phyloP scores from a whole-genome alignment of 2,797 vertebrate genomes.

The Rhinichthys osculus region DNA sequence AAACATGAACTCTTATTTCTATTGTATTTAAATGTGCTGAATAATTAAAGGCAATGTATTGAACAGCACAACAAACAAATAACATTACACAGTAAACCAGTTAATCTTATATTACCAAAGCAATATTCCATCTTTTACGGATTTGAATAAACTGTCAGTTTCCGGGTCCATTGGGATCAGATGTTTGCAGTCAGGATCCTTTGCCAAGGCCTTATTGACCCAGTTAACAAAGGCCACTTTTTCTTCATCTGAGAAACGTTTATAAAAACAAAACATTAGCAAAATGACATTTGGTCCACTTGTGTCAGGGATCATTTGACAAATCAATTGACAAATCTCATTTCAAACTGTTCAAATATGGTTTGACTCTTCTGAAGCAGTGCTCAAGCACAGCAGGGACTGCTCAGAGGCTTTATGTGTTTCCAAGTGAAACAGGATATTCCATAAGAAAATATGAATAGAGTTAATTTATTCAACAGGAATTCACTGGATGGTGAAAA shows the following conservation, averaged over 20 bases:
- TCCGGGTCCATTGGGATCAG: conserved; percentile 91
- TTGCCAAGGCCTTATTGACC: conserved; percentile 94
- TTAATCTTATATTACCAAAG: conserved; percentile 83
- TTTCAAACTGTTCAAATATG: not conserved
- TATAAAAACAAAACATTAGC: conserved; percentile 35
- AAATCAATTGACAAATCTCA: not conserved
- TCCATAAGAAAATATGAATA: not conserved
- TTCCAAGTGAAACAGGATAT: not conserved
- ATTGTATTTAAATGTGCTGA: not conserved
- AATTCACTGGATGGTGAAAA: not conserved
- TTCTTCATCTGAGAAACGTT: conserved; percentile 88
- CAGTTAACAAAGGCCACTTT: conserved; percentile 98
- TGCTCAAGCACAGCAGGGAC: not conserved
- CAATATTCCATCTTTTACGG: conserved; percentile 92
- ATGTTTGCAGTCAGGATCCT: conserved; percentile 91
- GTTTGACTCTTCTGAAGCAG: not conserved
- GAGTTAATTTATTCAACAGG: not conserved
- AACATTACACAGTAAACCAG: not conserved
- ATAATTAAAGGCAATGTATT: not conserved
- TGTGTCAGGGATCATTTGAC: conserved; percentile 4
- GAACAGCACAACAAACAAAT: conserved; percentile 1
- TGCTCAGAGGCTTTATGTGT: not conserved
- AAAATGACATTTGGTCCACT: conserved; percentile 12
- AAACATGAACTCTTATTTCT: not conserved
- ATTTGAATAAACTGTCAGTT: conserved; percentile 88